phyloP scores from a whole-genome alignment of 1,140 invertebrate genomes.

The Hydropsyche tenuis region DNA sequence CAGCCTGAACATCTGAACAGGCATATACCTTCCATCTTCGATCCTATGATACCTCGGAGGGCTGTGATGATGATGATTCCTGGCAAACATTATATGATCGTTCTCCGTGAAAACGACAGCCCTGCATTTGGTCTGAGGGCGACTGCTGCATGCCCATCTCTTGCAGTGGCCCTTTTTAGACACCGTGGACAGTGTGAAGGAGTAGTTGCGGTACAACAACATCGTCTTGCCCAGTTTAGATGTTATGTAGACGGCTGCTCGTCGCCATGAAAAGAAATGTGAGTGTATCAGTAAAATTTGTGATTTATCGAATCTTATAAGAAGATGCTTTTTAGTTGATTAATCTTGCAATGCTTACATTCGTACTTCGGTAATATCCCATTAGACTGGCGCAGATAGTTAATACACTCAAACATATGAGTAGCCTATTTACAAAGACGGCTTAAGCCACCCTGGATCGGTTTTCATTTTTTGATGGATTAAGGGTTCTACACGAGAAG shows the following conservation, averaged over 20 bases:
- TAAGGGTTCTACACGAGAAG: no score
- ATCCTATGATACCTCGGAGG: conserved; percentile 7
- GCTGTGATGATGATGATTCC: conserved; percentile 33
- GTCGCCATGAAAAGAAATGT: no score
- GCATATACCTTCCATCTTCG: background rate
- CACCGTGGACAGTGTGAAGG: background rate
- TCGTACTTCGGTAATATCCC: no score
- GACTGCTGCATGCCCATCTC: conserved; percentile 27
- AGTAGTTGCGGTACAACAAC: conserved; percentile 15
- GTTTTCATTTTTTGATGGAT: no score
- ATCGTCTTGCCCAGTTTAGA: conserved; percentile 10
- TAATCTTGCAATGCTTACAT: no score
- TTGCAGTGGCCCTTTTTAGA: conserved; percentile 7
- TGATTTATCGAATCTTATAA: no score
- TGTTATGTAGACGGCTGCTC: conserved; percentile 5
- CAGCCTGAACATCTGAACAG: background rate
- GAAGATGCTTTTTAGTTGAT: no score
- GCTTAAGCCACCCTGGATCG: no score
- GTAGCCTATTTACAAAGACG: no score
- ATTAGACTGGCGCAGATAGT: no score
- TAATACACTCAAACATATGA: no score
- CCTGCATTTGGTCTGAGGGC: conserved; percentile 28
- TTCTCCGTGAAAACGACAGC: conserved; percentile 42
- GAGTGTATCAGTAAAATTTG: no score
- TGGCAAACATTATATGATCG: conserved; percentile 27